Evolutionary conservation across 2,113 vertebrate species (phyloP).

Genomic region (Zosterops pallidus): DNA sequence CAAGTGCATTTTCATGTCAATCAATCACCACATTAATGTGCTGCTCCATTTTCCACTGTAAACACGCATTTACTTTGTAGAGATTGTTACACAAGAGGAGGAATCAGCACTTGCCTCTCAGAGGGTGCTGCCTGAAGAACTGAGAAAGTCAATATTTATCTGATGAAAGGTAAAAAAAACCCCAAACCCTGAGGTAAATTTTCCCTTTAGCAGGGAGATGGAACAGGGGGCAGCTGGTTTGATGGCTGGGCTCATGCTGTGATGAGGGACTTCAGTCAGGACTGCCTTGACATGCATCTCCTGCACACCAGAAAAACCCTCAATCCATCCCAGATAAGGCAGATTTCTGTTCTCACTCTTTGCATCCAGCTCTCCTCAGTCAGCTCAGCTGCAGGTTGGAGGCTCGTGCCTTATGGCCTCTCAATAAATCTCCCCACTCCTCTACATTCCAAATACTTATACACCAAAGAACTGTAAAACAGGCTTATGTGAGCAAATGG

Average conservation of each 20-base stretch:
- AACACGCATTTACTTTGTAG: background rate
- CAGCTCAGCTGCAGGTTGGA: background rate
- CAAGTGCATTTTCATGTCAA: background rate
- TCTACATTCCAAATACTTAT: background rate
- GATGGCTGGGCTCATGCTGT: background rate
- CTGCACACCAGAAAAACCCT: background rate
- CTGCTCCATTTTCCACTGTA: background rate
- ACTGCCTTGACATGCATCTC: accelerated
- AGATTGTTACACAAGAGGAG: background rate
- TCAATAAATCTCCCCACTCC: background rate
- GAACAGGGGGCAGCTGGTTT: background rate
- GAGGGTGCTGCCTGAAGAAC: background rate
- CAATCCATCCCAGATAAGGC: accelerated
- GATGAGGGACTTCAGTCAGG: background rate
- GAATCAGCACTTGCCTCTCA: background rate
- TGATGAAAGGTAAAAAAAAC: background rate
- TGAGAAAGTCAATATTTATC: constrained; percentile 24
- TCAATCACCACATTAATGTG: background rate
- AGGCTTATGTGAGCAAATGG: background rate
- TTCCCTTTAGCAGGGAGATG: background rate
- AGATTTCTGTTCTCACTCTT: background rate
- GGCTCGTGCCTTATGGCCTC: background rate
- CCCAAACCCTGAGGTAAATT: background rate
- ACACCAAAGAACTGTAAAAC: background rate
- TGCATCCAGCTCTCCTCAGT: background rate